Conservation (phyloP, 2,797 vertebrate genomes). For the Helicolenus hilgendorfi region DNA sequence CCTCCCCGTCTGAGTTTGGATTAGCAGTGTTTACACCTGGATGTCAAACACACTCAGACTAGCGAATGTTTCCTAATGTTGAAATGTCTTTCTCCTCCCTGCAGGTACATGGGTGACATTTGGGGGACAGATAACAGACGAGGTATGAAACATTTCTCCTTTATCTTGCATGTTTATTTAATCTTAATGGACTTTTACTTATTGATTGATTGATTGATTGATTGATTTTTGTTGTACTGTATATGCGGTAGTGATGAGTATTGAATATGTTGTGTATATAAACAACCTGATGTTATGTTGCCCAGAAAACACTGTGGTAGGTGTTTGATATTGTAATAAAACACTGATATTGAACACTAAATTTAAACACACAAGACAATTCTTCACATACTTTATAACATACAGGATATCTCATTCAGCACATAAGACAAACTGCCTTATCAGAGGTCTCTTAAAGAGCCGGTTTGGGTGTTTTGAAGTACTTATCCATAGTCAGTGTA, state of each 20-base stretch:
- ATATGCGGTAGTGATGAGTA: not conserved
- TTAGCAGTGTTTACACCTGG: constrained; percentile 48
- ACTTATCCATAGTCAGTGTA: too few relatives aligned
- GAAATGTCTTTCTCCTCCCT: constrained; percentile 51
- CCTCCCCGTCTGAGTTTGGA: constrained; percentile 3
- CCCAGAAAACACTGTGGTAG: not conserved
- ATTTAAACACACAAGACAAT: not conserved
- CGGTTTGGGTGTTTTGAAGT: too few relatives aligned
- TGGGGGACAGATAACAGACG: constrained; percentile 97
- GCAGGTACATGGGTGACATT: constrained; percentile 98
- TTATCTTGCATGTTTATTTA: not conserved
- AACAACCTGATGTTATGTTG: not conserved
- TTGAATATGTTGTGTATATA: not conserved
- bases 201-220: not conserved
- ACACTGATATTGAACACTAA: not conserved
- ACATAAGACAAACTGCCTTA: not conserved
- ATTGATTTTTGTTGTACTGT: not conserved
- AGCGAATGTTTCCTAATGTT: constrained; percentile 20
- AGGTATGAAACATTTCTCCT: constrained; percentile 88
- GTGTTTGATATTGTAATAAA: not conserved
- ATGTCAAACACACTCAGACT: constrained; percentile 37
- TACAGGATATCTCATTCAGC: too few relatives aligned
- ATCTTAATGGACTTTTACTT: not conserved
- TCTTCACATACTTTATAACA: not conserved
- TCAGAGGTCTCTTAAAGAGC: not conserved